Base-by-base conservation (phyloP, 2,888 invertebrate species). In the Chromoteleia sp. region DNA sequence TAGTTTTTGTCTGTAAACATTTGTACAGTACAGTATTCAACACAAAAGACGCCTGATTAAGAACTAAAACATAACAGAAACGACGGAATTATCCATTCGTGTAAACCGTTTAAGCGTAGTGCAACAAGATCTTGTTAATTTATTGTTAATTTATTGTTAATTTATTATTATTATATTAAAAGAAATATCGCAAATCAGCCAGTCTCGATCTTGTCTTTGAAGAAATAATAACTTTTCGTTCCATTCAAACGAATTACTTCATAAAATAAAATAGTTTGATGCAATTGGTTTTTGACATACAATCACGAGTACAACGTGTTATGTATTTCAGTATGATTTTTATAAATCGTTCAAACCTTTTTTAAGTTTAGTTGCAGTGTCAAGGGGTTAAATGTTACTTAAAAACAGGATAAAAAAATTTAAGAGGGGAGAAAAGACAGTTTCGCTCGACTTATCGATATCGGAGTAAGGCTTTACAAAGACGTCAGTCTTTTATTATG, bases 401-500 rank as follows among this genome's bases (percentile, higher is more conserved):
- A 17, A 29, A 65, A 2, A 19, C n/a, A 14, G 7, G 25, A 17
- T 7, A 41, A 67, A 19, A 19, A 8, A 33, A 15, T n/a, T 21
- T 29, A 48, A 8, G 15, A 36, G 1, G 19, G 12, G 29, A 15
- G 29, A 2, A 36, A 25, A 45, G 43, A 36, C 6, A 58, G 30
- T 29, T 56, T 63, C 17, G 29, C 65, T 68, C 41, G 76, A 52
- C 45, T 68, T 59, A 65, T 71, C n/a, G 58, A 33, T 59, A 76
- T 52, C 33, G 5, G 52, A 73, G 54, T 79, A 73, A 79, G 52
- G 54, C 56, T 58, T 78, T 79, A 68, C 75, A 77, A 84, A 85
- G 86, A 86, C 84, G 7, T 86, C 85, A 86, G 84, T 85, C 84
- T 86, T 85, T 45, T 63, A 70, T 71, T 83, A 75, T 50, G 76